phyloP scores from a whole-genome alignment of 2,888 invertebrate genomes.

The Nomada flava region DNA sequence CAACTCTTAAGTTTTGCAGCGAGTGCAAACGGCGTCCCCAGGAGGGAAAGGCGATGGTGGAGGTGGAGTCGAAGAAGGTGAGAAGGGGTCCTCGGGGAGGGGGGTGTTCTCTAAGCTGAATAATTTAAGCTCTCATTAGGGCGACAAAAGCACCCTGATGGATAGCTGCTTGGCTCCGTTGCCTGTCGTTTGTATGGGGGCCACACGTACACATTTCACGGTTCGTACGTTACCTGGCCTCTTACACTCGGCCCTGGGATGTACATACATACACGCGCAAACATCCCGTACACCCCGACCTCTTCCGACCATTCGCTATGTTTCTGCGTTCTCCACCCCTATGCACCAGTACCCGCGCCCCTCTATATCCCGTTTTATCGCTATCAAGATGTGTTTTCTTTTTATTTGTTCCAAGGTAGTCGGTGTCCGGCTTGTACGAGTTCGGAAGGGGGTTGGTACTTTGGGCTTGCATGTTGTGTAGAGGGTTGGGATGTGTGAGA shows the following conservation, averaged over 20 bases:
- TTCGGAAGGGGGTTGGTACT: neutral
- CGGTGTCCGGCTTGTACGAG: neutral
- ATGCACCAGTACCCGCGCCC: neutral
- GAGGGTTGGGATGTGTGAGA: neutral
- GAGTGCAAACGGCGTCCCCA: constrained; percentile 28
- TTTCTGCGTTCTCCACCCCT: constrained; percentile 43
- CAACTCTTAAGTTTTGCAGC: constrained; percentile 55
- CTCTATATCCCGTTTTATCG: constrained; percentile 13
- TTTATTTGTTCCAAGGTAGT: constrained; percentile 14
- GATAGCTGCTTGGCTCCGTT: constrained; percentile 81
- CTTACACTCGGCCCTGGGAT: constrained; percentile 45
- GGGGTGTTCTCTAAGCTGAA: constrained; percentile 79
- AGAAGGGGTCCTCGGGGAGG: constrained; percentile 57
- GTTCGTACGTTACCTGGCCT: constrained; percentile 42
- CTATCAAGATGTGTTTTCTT: constrained; percentile 44
- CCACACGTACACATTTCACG: constrained; percentile 49
- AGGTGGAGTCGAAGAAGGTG: constrained; percentile 7
- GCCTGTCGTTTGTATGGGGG: constrained; percentile 68
- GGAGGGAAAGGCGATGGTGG: neutral
- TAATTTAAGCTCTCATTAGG: constrained; percentile 84
- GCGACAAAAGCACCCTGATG: constrained; percentile 85
- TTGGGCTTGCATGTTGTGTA: neutral
- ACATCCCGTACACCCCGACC: constrained; percentile 58
- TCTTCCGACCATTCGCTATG: constrained; percentile 39
- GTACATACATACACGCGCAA: constrained; percentile 59